These are phyloP conservation scores for Babyrousa celebensis DNA, from an alignment of 2,797 vertebrate genomes.

Conservation along the genomic window DNA sequence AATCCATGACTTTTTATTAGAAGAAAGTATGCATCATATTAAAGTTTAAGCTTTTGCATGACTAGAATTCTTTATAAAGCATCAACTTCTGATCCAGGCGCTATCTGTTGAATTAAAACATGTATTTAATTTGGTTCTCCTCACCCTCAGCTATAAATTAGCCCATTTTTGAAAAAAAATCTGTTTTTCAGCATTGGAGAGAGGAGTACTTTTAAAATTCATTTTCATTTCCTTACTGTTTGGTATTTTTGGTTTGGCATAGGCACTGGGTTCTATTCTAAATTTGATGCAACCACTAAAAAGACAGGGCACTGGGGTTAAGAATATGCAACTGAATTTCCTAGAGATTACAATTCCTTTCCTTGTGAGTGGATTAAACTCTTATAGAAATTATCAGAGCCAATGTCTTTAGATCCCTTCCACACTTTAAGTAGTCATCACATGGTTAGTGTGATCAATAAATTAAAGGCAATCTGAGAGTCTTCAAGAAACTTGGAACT, in stretches of 20 bases:
- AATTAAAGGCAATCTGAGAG: slow-evolving; percentile 27
- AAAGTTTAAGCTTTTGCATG: slow-evolving; percentile 40
- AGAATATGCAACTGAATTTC: background rate
- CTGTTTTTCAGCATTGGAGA: slow-evolving; percentile 42
- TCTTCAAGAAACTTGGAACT: slow-evolving; percentile 62
- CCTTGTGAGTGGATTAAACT: slow-evolving; percentile 10
- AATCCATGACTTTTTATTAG: slow-evolving; percentile 3
- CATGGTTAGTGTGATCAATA: background rate
- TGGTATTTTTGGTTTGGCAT: background rate
- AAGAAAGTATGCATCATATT: background rate
- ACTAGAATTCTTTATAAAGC: slow-evolving; percentile 7
- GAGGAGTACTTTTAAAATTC: background rate
- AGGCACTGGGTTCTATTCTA: background rate
- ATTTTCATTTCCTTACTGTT: slow-evolving; percentile 53
- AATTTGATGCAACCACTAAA: background rate
- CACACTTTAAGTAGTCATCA: background rate
- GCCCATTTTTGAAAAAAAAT: slow-evolving; percentile 2
- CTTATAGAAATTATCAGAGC: background rate
- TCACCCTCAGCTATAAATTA: slow-evolving; percentile 23
- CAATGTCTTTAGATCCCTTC: slow-evolving; percentile 19
- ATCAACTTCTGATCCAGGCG: background rate
- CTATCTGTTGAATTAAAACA: slow-evolving; percentile 52
- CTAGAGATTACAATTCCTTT: slow-evolving; percentile 23
- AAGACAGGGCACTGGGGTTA: background rate
- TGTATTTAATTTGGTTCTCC: slow-evolving; percentile 17